These are phyloP conservation scores for Lasioglossum morio DNA, from an alignment of 2,888 invertebrate species.

Conservation along the genomic window DNA sequence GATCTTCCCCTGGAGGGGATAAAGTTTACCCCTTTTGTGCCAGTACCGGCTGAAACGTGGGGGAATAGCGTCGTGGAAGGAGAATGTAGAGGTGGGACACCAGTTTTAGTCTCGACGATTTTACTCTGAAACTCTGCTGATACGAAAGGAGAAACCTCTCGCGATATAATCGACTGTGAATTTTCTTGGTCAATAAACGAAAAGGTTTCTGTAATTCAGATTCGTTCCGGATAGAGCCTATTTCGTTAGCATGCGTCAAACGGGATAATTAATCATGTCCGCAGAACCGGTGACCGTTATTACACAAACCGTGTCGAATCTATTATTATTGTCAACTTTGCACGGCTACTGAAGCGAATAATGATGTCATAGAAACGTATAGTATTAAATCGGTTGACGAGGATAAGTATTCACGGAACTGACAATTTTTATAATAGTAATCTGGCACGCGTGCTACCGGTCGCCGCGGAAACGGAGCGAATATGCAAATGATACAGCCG, in stretches of 20 bases:
- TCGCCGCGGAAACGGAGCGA: background rate
- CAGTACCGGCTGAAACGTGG: no score
- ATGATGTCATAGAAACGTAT: slow-evolving; percentile 44
- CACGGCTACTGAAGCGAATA: slow-evolving; percentile 17
- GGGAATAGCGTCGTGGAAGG: no score
- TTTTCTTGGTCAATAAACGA: background rate
- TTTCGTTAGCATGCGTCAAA: slow-evolving; percentile 16
- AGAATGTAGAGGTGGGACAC: no score
- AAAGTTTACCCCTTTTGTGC: no score
- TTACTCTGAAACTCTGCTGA: no score
- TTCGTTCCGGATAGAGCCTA: slow-evolving; percentile 10
- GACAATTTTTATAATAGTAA: slow-evolving; percentile 12
- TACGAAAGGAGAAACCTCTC: slow-evolving; percentile 1
- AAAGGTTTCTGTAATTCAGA: background rate
- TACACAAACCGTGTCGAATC: slow-evolving; percentile 39
- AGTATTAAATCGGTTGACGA: slow-evolving; percentile 1
- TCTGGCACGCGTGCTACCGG: background rate
- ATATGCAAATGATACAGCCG: background rate
- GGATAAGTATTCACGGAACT: slow-evolving; percentile 10
- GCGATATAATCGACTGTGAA: background rate
- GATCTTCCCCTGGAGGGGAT: no score
- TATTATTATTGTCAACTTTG: slow-evolving; percentile 43
- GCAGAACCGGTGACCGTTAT: slow-evolving; percentile 34
- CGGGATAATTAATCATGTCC: slow-evolving; percentile 22
- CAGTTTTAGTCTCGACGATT: background rate